Base-by-base conservation (phyloP, 2,797 vertebrate genomes). In the Tinamus major region DNA sequence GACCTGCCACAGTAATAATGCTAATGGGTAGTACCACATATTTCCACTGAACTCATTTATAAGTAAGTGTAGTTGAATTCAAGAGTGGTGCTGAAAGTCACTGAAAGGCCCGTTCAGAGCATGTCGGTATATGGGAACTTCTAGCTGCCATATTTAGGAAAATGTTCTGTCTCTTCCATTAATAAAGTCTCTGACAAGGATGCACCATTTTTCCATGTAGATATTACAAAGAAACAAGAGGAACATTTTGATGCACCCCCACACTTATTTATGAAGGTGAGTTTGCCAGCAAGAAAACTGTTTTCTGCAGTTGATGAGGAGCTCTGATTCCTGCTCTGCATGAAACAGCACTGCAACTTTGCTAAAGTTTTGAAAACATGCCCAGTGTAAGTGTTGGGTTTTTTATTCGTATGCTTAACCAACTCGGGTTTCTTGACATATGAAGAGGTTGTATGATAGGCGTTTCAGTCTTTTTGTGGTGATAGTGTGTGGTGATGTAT, bases 261-360 rank as follows among this genome's bases (percentile, higher is more conserved):
- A 78, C 98, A 98, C 91, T 97, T 99, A 97, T 99, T 99, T 98
- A 96, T 98, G 95, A 99, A 99, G 99, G 99, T 99, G 98, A 97
- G 82, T 95, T 93, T 89, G 82, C 89, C 90, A 94, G 82, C 83
- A 94, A 82, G 74, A 90, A 24, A 42, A 31, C 56, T 79, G 63
- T 79, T 93, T 86, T 82, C 74, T 49, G 4, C 90, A 81, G 67
- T 78, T 91, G 24, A 89, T 91, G 92, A 93, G 80, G 61, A 87
- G 86, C 10, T 89, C 65, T 27, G 51, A 51, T 56, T 87, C 17
- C 48, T 74, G 4, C 4, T 67, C 13, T 67, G 10, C 35, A 21
- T 67, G 42, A 89, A 77, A 26, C 14, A 77, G 75, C 70, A 51
- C 37, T 77, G 19, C 77, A 82, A 33, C 24, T 83, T 26, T 70